Evolutionary conservation across 2,113 vertebrate genomes (phyloP), one percentile per base, ranked within the genome.

Genomic region (Misgurnus mizolepis): DNA sequence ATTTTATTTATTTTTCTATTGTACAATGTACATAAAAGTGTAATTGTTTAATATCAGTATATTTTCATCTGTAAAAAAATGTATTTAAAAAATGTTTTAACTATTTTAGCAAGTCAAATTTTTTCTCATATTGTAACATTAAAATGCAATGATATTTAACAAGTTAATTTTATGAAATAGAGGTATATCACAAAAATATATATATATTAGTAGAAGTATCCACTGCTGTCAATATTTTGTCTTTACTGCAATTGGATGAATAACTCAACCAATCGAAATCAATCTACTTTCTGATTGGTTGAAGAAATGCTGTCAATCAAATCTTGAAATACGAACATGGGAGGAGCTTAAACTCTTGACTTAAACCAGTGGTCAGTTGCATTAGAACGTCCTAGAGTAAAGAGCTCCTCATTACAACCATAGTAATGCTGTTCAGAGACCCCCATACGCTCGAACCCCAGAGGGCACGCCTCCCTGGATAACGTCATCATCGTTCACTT

Each of bases 291-390:
- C 65, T 86, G 49, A 92, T 93, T 91, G 91, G 91, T 68, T 86
- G 53, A 61, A 64, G 61, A 1, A 0, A 15, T 67, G 67, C 77
- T 86, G 91, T 88, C 90, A 90, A 79, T 93, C 90, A 91, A 84
- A 49, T 61, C 71, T 14, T 58, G 67, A 39, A 60, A 17, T 64
- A 47, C 5, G 1, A 18, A 47, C 18, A 50, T 18, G 43, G 83
- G 76, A 17, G 80, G 83, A 62, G 83, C 11, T 22, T n/a, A 43
- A 47, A 34, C 7, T 41, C n/a, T 55, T 39, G 11, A 40, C 14
- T 0, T 15, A 50, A 18, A 62, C 12, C 43, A 6, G 4, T 64
- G 62, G 68, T 71, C 79, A 81, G 72, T 81, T 53, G 2, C 43
- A 11, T 12, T n/a, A 73, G 43, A 27, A 22, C 47, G 18, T 67